Evolutionary conservation across 2,888 invertebrate species (phyloP).

Genomic region (Chesias legatella): DNA sequence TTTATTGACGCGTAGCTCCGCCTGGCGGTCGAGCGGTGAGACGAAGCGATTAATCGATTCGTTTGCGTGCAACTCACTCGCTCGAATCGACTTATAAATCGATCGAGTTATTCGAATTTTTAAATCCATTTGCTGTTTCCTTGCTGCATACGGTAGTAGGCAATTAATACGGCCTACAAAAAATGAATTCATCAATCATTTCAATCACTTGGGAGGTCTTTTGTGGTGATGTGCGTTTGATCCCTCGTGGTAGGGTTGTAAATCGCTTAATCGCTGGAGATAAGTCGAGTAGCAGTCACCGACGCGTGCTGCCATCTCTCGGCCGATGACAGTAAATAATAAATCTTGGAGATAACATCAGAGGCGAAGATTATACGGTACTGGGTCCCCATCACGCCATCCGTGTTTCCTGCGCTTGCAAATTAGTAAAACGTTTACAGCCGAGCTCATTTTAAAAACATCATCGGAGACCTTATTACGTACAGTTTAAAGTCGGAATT

Average conservation of each 20-base stretch:
- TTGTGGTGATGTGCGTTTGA: constrained; percentile 32
- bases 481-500: constrained; percentile 40
- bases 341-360: constrained; percentile 78
- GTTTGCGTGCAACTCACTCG: constrained; percentile 67
- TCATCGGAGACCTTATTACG: constrained; percentile 33
- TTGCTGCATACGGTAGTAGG: constrained; percentile 12
- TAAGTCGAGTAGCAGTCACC: constrained; percentile 61
- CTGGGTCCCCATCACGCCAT: constrained; percentile 71
- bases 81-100: constrained; percentile 55
- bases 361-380: constrained; percentile 76
- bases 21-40: constrained; percentile 64
- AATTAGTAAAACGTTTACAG: constrained; percentile 71
- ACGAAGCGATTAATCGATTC: constrained; percentile 77
- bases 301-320: constrained; percentile 77
- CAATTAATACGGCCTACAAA: constrained; percentile 24
- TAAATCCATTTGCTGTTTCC: constrained; percentile 27
- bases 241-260: constrained; percentile 37
- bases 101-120: constrained; percentile 55
- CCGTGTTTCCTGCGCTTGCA: constrained; percentile 76
- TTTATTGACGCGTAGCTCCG: constrained; percentile 78
- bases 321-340: constrained; percentile 75
- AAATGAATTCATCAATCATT: constrained; percentile 25
- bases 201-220: constrained; percentile 52
- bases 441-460: constrained; percentile 44
- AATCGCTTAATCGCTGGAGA: constrained; percentile 42